Percentiles rank a stretch among this genome's conserved stretches.
These are phyloP conservation scores for Tachystola acroxantha DNA, from an alignment of 2,888 invertebrate genomes.

Conservation along the genomic window DNA sequence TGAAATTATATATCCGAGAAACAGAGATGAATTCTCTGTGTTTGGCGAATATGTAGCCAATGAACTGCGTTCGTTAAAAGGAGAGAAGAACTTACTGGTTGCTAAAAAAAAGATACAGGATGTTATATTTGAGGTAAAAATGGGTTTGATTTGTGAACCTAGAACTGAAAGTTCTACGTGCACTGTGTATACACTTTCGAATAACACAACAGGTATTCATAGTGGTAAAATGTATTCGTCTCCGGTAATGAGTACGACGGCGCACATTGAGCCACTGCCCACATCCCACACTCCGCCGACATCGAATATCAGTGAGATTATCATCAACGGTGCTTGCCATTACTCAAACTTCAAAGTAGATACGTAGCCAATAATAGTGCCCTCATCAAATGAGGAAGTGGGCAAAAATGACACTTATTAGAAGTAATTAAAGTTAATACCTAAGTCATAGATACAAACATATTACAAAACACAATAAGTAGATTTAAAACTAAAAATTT, in stretches of 20 bases:
- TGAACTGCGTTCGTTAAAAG: slow-evolving; percentile 75
- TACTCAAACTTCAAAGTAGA: slow-evolving; percentile 69
- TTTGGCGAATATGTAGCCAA: slow-evolving; percentile 81
- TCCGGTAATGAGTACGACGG: slow-evolving; percentile 43
- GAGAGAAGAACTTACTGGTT: slow-evolving; percentile 73
- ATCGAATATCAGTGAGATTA: slow-evolving; percentile 60
- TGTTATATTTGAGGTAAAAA: slow-evolving; percentile 79
- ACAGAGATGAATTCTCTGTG: slow-evolving; percentile 74
- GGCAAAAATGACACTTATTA: slow-evolving; percentile 41
- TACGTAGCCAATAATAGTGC: slow-evolving; percentile 59
- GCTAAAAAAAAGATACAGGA: slow-evolving; percentile 80
- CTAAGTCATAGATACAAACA: no score
- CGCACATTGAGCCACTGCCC: slow-evolving; percentile 52
- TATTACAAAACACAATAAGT: no score
- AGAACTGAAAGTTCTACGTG: slow-evolving; percentile 39
- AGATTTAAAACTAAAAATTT: no score
- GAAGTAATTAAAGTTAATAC: slow-evolving; percentile 17
- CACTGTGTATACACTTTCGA: slow-evolving; percentile 35
- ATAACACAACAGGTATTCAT: slow-evolving; percentile 35
- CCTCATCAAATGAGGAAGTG: slow-evolving; percentile 56
- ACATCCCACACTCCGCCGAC: slow-evolving; percentile 46
- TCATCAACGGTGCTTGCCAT: slow-evolving; percentile 59
- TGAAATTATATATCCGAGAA: slow-evolving; percentile 34
- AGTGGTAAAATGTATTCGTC: slow-evolving; percentile 50
- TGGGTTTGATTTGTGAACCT: slow-evolving; percentile 70